A percentile compares a stretch with the other conserved stretches of the same genome.
phyloP scores from a whole-genome alignment of 23 tunicate species.

The Halocynthia roretzi region DNA sequence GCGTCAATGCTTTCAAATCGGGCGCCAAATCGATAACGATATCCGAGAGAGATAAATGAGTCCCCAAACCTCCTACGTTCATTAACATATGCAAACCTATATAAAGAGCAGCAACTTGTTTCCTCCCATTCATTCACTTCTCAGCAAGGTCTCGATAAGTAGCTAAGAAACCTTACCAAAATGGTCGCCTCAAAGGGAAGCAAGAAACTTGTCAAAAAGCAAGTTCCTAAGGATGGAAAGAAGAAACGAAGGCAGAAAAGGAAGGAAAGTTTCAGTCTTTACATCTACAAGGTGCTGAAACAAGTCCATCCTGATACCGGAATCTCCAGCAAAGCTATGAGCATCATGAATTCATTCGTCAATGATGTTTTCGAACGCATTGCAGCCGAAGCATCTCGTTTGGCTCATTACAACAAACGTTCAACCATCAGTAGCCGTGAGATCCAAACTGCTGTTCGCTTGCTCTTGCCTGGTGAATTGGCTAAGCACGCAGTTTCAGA shows the following conservation, averaged over 20 bases:
- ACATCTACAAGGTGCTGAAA: slow-evolving; percentile 19
- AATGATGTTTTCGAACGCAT: slow-evolving; percentile 25
- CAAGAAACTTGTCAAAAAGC: slow-evolving; percentile 46
- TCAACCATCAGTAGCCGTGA: slow-evolving; percentile 24
- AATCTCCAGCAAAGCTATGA: slow-evolving; percentile 31
- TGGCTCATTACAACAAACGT: slow-evolving; percentile 29
- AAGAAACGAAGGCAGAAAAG: slow-evolving; percentile 35
- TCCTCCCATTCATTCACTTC: too few relatives aligned
- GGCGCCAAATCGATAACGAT: too few relatives aligned
- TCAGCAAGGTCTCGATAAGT: too few relatives aligned
- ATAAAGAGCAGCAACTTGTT: too few relatives aligned
- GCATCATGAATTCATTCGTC: slow-evolving; percentile 34
- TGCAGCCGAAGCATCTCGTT: slow-evolving; percentile 23
- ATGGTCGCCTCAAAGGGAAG: slow-evolving; percentile 41
- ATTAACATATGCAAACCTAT: too few relatives aligned
- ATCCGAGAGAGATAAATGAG: too few relatives aligned
- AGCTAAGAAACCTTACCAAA: not conserved
- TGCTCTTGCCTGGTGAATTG: slow-evolving; percentile 22
- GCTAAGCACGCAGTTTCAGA: slow-evolving; percentile 27
- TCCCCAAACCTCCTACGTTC: too few relatives aligned
- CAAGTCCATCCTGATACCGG: slow-evolving; percentile 38
- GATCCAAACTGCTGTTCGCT: slow-evolving; percentile 28
- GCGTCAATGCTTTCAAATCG: too few relatives aligned
- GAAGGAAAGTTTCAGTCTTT: slow-evolving; percentile 10
- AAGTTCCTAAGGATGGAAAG: slow-evolving; percentile 37